These are phyloP conservation scores for Mobula hypostoma DNA, from an alignment of 2,113 vertebrate genomes.

Conservation along the genomic window DNA sequence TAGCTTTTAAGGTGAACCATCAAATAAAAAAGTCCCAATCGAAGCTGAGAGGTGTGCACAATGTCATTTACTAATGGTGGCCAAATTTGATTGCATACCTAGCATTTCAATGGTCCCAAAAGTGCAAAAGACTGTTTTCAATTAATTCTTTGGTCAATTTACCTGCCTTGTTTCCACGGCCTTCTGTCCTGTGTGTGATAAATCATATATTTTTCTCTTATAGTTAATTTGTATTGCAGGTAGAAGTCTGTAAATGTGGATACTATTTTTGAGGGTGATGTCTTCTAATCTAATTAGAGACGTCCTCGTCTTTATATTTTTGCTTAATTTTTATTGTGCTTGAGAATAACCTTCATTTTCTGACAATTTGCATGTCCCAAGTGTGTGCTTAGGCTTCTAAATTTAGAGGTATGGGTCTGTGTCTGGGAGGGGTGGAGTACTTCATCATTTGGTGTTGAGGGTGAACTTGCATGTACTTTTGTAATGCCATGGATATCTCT, in stretches of 20 bases:
- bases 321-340: not conserved
- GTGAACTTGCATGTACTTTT: too few relatives aligned
- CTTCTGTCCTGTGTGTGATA: not conserved
- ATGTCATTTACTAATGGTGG: not conserved
- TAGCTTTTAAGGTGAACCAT: not conserved
- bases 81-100: not conserved
- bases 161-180: not conserved
- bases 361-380: too few relatives aligned
- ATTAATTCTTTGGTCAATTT: not conserved
- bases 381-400: too few relatives aligned
- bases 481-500: too few relatives aligned
- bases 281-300: not conserved
- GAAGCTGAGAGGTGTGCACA: not conserved
- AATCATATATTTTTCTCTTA: not conserved
- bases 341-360: too few relatives aligned
- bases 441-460: too few relatives aligned
- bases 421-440: too few relatives aligned
- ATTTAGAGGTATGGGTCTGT: too few relatives aligned
- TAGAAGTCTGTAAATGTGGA: not conserved
- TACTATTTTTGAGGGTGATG: not conserved
- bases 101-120: not conserved
- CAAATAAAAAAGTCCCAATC: not conserved
- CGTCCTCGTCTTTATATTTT: not conserved
- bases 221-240: too few relatives aligned
- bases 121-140: not conserved